Base-by-base conservation (phyloP, 2,113 vertebrate genomes). In the Corynorhinus townsendii region DNA sequence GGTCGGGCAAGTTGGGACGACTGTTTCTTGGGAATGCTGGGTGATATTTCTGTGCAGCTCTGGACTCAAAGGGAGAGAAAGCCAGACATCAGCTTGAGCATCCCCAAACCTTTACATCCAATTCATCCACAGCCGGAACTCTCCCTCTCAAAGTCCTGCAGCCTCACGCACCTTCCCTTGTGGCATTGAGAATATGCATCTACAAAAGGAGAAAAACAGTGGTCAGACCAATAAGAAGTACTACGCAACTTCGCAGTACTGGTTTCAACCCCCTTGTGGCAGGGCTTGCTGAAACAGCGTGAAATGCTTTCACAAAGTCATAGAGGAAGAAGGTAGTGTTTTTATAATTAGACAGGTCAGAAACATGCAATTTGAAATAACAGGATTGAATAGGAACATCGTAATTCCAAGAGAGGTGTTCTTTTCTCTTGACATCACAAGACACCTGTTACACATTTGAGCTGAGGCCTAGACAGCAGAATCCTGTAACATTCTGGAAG, bases 11-110 rank as follows among this genome's bases (percentile, higher is more conserved):
- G 86, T 96, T 17, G 89, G 90, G 91, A 75, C 56, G 69, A 81
- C 91, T 59, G 96, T 98, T 98, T 98, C 98, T 98, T 98, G 97
- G 97, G 97, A 97, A 97, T 80, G 91, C 45, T 97, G 91, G 76
- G 94, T 89, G 83, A 89, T 83, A 94, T 97, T 97, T 98, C 96
- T 92, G 93, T 83, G 73, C 95, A 82, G 96, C 66, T 75, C 69
- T 94, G 94, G 91, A 96, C 96, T 97, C 90, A 11, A n/a, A 71
- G 45, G 92, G 89, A 96, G 96, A 96, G 71, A 85, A 93, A 97
- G 92, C 96, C 96, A 97, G 89, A 89, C 83, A 95, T 64, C 85
- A 69, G 86, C 82, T 95, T 59, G 85, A 88, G 86, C 96, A 92
- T 96, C 86, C 79, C 80, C 96, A 88, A 81, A 9, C 45, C 26